A percentile compares a stretch with the other conserved stretches of the same genome.
Conservation (phyloP, 2,888 invertebrate genomes). For the Lampropteryx suffumata region DNA sequence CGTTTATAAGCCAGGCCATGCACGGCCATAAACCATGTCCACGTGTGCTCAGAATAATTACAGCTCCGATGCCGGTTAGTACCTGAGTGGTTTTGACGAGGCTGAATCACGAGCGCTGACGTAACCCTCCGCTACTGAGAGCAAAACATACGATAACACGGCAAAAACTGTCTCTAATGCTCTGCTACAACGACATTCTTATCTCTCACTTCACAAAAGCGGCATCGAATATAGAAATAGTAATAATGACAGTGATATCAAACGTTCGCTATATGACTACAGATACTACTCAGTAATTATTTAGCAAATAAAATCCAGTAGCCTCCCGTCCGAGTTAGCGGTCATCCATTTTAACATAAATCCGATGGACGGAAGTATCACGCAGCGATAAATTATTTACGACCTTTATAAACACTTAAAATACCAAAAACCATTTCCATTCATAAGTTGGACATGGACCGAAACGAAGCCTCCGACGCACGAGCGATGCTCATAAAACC, state of each 20-base stretch:
- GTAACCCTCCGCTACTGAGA: conserved; percentile 51
- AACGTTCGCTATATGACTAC: background rate
- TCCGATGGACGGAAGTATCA: conserved; percentile 78
- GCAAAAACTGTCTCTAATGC: conserved; percentile 44
- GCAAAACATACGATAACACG: conserved; percentile 42
- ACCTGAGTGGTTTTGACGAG: conserved; percentile 56
- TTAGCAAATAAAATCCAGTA: conserved; percentile 71
- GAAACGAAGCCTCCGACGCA: conserved; percentile 67
- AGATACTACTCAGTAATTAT: background rate
- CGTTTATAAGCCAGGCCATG: conserved; percentile 66
- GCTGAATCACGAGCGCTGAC: conserved; percentile 68
- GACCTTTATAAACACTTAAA: conserved; percentile 79
- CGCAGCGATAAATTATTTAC: conserved; percentile 79
- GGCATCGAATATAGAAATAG: background rate
- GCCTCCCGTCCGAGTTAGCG: conserved; percentile 57
- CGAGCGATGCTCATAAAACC: conserved; percentile 77
- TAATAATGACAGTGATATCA: background rate
- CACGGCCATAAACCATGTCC: conserved; percentile 68
- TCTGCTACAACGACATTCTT: conserved; percentile 18
- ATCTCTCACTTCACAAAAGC: background rate
- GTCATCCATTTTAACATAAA: conserved; percentile 69
- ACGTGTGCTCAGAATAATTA: conserved; percentile 79
- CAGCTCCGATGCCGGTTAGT: conserved; percentile 49
- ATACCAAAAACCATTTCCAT: conserved; percentile 81
- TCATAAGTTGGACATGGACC: conserved; percentile 66